A percentile compares a stretch with the other conserved stretches of the same genome.
These are phyloP conservation scores for Geopemphigus sp. DNA, from an alignment of 1,140 invertebrate species.

Conservation along the genomic window DNA sequence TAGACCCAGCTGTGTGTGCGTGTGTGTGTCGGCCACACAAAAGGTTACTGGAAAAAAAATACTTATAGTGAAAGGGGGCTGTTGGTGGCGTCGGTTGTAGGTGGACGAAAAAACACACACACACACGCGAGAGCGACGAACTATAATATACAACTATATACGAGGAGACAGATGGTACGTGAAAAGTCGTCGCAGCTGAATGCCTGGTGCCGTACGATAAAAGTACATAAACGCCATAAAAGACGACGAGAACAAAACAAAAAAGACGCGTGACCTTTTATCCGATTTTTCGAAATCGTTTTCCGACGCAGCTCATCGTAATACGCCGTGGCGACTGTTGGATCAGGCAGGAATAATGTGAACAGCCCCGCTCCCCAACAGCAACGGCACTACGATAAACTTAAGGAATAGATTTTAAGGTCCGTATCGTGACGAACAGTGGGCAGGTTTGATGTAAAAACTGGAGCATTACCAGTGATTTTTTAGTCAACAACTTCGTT, in stretches of 20 bases:
- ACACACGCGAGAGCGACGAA: not conserved
- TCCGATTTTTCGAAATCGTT: not conserved
- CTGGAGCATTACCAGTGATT: not conserved
- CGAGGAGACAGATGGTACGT: constrained; percentile 3
- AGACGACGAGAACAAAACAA: not conserved
- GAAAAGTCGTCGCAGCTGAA: constrained; percentile 12
- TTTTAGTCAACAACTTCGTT: not conserved
- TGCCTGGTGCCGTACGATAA: not conserved
- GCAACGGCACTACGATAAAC: too few species aligned
- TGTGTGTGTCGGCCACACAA: constrained; percentile 30
- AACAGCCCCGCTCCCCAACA: too few species aligned
- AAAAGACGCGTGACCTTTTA: not conserved
- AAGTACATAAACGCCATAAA: not conserved
- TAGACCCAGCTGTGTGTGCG: constrained; percentile 17
- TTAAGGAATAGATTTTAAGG: not conserved
- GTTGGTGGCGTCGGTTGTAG: constrained; percentile 8
- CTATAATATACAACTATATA: too few species aligned
- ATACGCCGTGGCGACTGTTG: too few species aligned
- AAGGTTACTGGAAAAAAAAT: constrained; percentile 31
- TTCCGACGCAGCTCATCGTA: not conserved
- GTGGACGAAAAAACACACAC: constrained; percentile 30
- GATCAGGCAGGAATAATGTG: too few species aligned
- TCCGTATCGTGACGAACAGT: not conserved
- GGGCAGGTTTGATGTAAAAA: not conserved
- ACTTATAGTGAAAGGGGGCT: constrained; percentile 27